Conservation (phyloP, 2,797 vertebrate species). For the Argentina silus region DNA sequence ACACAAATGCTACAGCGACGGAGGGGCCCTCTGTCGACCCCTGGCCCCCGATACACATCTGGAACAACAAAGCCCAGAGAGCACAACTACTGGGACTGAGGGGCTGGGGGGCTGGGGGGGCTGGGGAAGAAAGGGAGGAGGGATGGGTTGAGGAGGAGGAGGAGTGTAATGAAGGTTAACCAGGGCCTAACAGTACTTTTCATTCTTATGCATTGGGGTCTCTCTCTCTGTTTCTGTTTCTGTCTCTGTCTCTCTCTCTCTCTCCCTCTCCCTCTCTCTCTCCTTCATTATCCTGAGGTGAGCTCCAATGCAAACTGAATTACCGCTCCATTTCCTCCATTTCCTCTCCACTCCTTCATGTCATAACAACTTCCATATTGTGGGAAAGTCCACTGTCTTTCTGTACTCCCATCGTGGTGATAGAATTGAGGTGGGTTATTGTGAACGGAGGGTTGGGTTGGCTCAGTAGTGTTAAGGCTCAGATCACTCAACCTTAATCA, state of each 20-base stretch:
- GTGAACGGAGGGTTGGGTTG: not conserved
- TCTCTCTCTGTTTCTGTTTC: not conserved
- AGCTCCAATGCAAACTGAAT: not conserved
- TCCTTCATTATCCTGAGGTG: not conserved
- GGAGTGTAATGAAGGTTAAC: constrained; percentile 19
- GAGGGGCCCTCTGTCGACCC: constrained; percentile 74
- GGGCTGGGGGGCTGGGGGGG: not conserved
- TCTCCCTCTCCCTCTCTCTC: not conserved
- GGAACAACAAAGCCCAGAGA: constrained; percentile 65
- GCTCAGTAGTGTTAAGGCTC: not conserved
- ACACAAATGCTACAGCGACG: constrained; percentile 72
- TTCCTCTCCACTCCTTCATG: too few species aligned
- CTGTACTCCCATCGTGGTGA: not conserved
- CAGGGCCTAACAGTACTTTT: not conserved
- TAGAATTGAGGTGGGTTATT: not conserved
- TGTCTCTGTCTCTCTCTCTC: not conserved
- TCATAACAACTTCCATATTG: too few species aligned
- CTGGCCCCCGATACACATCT: constrained; percentile 77
- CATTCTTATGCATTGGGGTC: constrained; percentile 1
- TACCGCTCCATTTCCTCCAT: not conserved
- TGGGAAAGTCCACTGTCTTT: too few species aligned
- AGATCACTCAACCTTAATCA: not conserved
- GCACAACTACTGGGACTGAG: constrained; percentile 31
- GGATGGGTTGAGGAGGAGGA: not conserved
- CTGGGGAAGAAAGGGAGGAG: not conserved